phyloP scores from a whole-genome alignment of 2,113 vertebrate genomes.

The Capreolus pygargus region DNA sequence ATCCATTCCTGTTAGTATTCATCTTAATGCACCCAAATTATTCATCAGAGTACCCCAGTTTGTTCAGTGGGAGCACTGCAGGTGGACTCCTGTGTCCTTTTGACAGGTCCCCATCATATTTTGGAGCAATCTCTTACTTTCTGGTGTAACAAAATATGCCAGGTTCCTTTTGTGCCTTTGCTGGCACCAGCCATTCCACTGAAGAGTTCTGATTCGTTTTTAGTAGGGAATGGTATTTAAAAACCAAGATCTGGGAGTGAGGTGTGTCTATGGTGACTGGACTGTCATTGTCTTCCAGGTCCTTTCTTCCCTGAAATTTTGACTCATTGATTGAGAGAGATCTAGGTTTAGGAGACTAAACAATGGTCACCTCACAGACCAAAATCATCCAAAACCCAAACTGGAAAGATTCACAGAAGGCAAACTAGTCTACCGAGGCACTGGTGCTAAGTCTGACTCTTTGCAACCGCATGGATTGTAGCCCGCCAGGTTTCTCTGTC shows the following conservation, averaged over 20 bases:
- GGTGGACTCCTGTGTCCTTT: not conserved
- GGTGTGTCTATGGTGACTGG: not conserved
- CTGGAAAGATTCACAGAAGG: not conserved
- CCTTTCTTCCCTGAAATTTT: not conserved
- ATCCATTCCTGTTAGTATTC: not conserved
- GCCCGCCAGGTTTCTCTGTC: not conserved
- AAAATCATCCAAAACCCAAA: not conserved
- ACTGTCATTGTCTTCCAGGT: not conserved
- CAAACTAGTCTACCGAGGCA: not conserved
- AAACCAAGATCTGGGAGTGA: not conserved
- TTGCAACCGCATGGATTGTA: not conserved
- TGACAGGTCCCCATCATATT: not conserved
- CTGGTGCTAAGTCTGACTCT: not conserved
- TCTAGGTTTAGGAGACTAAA: not conserved
- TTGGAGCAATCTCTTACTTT: not conserved
- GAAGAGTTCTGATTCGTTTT: not conserved
- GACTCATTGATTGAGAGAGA: not conserved
- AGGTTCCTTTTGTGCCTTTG: not conserved
- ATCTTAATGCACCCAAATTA: not conserved
- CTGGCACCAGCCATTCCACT: not conserved
- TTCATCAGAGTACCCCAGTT: not conserved
- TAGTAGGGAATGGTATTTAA: not conserved
- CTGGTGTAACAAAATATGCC: not conserved
- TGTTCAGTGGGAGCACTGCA: not conserved
- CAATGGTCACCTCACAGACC: not conserved